Conservation (phyloP, 2,113 vertebrate species). For the Entelurus aequoreus region DNA sequence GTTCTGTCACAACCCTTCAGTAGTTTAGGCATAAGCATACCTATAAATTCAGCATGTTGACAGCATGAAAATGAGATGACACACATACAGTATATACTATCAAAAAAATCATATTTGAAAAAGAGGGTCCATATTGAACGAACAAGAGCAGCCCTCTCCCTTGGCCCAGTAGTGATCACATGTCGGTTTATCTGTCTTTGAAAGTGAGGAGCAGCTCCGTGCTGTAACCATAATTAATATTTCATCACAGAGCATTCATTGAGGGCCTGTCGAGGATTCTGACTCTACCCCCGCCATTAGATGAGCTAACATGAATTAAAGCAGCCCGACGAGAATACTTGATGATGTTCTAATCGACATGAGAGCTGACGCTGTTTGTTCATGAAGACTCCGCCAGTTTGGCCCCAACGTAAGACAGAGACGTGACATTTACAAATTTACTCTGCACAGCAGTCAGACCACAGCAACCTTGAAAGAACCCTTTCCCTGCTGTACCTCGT, state of each 20-base stretch:
- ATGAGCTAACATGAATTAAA: constrained; percentile 87
- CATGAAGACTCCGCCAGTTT: constrained; percentile 16
- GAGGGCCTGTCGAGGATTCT: constrained; percentile 90
- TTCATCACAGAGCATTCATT: constrained; percentile 96
- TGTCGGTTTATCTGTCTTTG: constrained; percentile 84
- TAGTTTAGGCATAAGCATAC: no score
- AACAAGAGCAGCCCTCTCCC: constrained; percentile 47
- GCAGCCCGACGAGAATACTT: constrained; percentile 84
- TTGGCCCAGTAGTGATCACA: constrained; percentile 83
- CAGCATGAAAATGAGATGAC: no score
- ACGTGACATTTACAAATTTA: constrained; percentile 59
- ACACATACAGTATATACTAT: no score
- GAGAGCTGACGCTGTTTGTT: constrained; percentile 31
- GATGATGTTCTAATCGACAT: constrained; percentile 72
- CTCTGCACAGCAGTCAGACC: constrained; percentile 1
- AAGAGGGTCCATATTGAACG: constrained; percentile 78
- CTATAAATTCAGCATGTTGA: no score
- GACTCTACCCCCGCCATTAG: constrained; percentile 79
- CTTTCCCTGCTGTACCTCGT: no score
- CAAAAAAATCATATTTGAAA: constrained; percentile 23
- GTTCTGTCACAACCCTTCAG: no score
- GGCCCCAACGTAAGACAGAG: constrained; percentile 30
- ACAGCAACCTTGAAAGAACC: background rate
- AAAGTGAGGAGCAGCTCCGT: constrained; percentile 84
- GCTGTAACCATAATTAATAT: constrained; percentile 95